Base-by-base conservation (phyloP, 2,888 invertebrate species). In the Caenorhabditis uteleia region DNA sequence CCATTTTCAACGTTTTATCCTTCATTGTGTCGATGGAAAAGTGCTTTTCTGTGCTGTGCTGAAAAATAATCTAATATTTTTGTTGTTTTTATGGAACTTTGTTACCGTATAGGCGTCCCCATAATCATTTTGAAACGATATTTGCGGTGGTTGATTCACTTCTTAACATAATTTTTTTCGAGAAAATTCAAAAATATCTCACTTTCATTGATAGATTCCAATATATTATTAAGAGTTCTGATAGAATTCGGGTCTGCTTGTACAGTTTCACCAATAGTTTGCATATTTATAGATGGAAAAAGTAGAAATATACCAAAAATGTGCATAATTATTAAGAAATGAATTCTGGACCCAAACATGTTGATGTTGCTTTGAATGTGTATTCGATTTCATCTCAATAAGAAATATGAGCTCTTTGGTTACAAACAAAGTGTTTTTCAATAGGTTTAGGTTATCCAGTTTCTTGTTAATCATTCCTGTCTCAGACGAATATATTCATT, bases 1-100 rank as follows among this genome's bases (percentile, higher is more conserved):
- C 57, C n/a, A 76, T 53, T 36, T 65, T 60, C 47, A 77, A 55
- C 23, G 45, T 58, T 42, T 53, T 62, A 23, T 57, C 46, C 36
- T 29, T 46, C 55, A 72, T 39, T 27, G 27, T 12, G 8, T 33
- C 42, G n/a, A 47, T 27, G 4, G 31, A 33, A 25, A 66, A 51
- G 20, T 59, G 60, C 42, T 62, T 62, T 27, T 62, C 57, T 8
- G 48, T 49, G 38, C 58, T 57, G 23, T 59, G 61, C 70, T 71
- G 53, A 39, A 70, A 60, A n/a, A 16, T 5, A 36, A 10, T 36
- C 6, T 43, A 10, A 43, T 23, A 21, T 16, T 43, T 43, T 43
- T 43, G 7, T 23, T 21, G 23, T 43, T 43, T 20, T 43, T 23
- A 16, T 14, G 20, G 16, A 12, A 27, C 34, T 12, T 20, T 26